Conservation (phyloP, 2,797 vertebrate genomes). For the Synanceia verrucosa region DNA sequence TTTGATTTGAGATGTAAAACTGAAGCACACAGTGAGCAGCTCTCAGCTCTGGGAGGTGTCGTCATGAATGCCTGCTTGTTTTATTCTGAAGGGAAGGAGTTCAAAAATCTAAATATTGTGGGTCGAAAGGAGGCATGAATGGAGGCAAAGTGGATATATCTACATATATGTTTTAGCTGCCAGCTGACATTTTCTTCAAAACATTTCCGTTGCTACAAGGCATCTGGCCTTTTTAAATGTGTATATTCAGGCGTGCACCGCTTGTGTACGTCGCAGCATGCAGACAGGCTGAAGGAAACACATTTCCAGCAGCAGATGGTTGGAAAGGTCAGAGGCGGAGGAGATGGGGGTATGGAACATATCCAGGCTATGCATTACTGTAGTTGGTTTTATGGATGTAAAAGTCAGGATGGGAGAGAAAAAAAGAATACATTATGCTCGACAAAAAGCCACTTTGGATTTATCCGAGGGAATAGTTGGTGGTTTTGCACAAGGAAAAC, state of each 20-base stretch:
- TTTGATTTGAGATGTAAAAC: slow-evolving; percentile 10
- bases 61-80: slow-evolving; percentile 26
- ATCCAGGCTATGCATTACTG: background rate
- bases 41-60: slow-evolving; percentile 20
- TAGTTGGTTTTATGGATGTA: background rate
- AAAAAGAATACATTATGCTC: background rate
- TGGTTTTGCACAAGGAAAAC: slow-evolving; percentile 6
- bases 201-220: slow-evolving; percentile 38
- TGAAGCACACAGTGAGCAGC: slow-evolving; percentile 12
- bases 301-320: slow-evolving; percentile 25
- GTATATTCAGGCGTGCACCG: slow-evolving; percentile 13
- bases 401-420: background rate
- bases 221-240: slow-evolving; percentile 53
- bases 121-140: slow-evolving; percentile 16
- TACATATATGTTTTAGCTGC: background rate
- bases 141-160: slow-evolving; percentile 18
- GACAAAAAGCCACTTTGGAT: background rate
- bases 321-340: slow-evolving; percentile 30
- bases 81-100: slow-evolving; percentile 26
- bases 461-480: background rate
- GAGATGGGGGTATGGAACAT: slow-evolving; percentile 4
- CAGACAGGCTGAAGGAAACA: slow-evolving; percentile 5
- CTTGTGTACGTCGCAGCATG: slow-evolving; percentile 16
- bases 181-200: slow-evolving; percentile 57
- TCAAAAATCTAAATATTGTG: slow-evolving; percentile 44